Evolutionary conservation across 2,113 vertebrate genomes (phyloP), one percentile per base, ranked within the genome.

Genomic region (Amphiprion ocellaris): DNA sequence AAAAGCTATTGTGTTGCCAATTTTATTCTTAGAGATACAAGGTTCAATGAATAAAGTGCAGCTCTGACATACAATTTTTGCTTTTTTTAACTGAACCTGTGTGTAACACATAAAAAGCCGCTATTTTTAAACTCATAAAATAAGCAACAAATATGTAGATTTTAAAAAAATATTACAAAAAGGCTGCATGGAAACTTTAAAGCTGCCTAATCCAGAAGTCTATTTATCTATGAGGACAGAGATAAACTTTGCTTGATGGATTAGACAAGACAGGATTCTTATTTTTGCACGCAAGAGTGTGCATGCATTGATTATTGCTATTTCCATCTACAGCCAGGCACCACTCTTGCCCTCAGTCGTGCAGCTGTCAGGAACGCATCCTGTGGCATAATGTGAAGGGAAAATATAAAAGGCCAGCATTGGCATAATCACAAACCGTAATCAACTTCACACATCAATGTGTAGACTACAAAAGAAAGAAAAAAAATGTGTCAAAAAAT

Each of bases 301-400:
- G 5, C 65, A 81, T 37, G 21, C 55, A 90, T 89, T 84, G 83
- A 92, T 90, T 87, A 77, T 71, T 92, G 69, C 67, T 82, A 75
- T 92, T 90, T 90, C 81, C 86, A 88, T 87, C 67, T 55, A 10
- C 64, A 64, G 37, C 5, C 5, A 46, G 61, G 68, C 60, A 69
- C 30, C 55, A 83, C 79, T 41, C 12, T 53, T 68, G 65, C 56
- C 54, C 68, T 77, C 56, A 62, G 71, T 30, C 28, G 17, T n/a
- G 4, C 63, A 73, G 74, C 69, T 80, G 55, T 82, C 80, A 86
- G 62, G 81, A 55, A 82, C 21, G 59, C 44, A 82, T 54, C 30
- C 33, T 81, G n/a, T n/a, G 74, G 28, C 23, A 69, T 33, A 54
- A 69, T 65, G 55, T 71, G 49, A 84, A 74, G 58, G 15, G 41